phyloP scores from a whole-genome alignment of 2,113 vertebrate species.

The Heterocephalus glaber region DNA sequence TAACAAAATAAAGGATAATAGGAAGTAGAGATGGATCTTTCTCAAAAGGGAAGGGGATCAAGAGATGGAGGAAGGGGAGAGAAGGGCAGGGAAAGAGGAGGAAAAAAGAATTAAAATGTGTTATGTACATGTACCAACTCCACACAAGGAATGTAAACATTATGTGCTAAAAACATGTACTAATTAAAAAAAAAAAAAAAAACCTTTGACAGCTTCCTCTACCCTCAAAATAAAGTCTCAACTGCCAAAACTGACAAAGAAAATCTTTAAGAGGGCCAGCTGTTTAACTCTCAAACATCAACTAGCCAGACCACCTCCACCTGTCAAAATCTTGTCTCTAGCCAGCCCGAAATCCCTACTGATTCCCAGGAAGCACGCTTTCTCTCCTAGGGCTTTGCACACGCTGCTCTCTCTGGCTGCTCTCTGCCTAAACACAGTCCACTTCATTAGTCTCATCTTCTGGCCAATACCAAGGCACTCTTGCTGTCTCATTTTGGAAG shows the following conservation, averaged over 20 bases:
- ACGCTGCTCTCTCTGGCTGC: too few species aligned
- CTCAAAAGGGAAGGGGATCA: neutral
- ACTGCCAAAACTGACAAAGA: conserved; percentile 33
- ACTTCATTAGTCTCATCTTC: neutral
- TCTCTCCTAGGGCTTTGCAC: neutral
- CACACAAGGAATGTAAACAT: neutral
- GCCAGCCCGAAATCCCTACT: conserved; percentile 1
- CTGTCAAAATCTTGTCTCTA: neutral
- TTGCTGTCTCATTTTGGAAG: conserved; percentile 35
- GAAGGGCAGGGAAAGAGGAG: neutral
- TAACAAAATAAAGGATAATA: neutral
- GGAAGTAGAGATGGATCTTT: neutral
- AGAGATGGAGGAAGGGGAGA: neutral
- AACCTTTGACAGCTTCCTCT: neutral
- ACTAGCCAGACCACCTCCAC: neutral
- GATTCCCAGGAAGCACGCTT: neutral
- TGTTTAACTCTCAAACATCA: neutral
- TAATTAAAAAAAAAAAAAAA: neutral
- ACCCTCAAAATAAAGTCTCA: neutral
- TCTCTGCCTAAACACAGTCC: neutral
- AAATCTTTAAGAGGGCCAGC: neutral
- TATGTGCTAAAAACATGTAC: neutral
- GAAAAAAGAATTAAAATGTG: neutral
- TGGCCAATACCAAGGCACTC: neutral
- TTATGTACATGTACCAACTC: neutral